Percentiles rank a stretch among this genome's conserved stretches.
These are phyloP conservation scores for Congeria kusceri DNA, from an alignment of 2,888 invertebrate genomes.

Conservation along the genomic window DNA sequence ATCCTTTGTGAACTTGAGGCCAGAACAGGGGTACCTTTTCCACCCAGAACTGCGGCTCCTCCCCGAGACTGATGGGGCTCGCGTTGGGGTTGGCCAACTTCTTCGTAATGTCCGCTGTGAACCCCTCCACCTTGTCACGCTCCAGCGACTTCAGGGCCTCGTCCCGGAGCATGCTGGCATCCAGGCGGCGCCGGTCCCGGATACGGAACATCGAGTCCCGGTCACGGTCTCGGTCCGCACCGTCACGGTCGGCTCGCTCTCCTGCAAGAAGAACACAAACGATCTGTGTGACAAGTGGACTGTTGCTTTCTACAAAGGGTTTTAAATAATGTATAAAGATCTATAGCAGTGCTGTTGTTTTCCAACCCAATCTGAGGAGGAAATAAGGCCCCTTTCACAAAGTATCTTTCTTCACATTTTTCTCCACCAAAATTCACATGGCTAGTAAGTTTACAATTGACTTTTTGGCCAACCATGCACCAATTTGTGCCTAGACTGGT, in stretches of 20 bases:
- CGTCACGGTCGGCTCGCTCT: conserved; percentile 75
- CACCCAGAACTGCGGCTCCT: conserved; percentile 97
- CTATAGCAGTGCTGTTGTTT: too few relatives aligned
- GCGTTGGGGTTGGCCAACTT: conserved; percentile 76
- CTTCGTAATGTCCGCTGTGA: conserved; percentile 73
- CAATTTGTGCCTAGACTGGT: too few relatives aligned
- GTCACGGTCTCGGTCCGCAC: conserved; percentile 77
- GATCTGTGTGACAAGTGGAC: too few relatives aligned
- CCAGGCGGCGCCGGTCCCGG: conserved; percentile 91
- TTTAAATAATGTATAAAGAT: too few relatives aligned
- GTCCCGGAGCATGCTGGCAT: conserved; percentile 95
- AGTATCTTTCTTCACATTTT: too few relatives aligned
- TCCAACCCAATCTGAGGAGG: too few relatives aligned
- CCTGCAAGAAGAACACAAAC: conserved; percentile 55
- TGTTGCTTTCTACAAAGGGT: too few relatives aligned
- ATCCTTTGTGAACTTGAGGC: too few relatives aligned
- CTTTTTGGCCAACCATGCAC: too few relatives aligned
- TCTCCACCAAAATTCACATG: too few relatives aligned
- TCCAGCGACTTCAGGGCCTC: conserved; percentile 85
- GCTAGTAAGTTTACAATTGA: too few relatives aligned
- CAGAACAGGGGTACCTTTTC: conserved; percentile 77
- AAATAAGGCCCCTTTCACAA: too few relatives aligned
- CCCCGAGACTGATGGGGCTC: conserved; percentile 96
- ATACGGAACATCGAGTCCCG: conserved; percentile 89
- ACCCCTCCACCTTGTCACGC: conserved; percentile 79